phyloP scores from a whole-genome alignment of 2,113 vertebrate genomes.

The Channa maculata region DNA sequence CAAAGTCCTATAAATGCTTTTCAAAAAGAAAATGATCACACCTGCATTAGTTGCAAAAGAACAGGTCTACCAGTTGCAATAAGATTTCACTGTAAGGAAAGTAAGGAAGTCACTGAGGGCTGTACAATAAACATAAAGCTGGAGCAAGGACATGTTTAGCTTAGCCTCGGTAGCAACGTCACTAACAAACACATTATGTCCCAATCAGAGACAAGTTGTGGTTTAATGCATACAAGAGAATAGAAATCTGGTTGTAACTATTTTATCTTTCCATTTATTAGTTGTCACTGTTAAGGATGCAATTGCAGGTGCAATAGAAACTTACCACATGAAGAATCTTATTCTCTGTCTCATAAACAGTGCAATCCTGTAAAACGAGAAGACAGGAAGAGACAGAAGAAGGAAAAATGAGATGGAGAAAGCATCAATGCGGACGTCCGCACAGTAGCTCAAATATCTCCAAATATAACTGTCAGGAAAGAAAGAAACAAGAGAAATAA shows the following conservation, averaged over 20 bases:
- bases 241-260: neutral
- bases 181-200: neutral
- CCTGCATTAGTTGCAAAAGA: neutral
- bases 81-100: neutral
- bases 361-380: slow-evolving; percentile 86
- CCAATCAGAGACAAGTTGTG: too few species aligned
- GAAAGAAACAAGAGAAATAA: slow-evolving; percentile 33
- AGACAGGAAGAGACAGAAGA: slow-evolving; percentile 22
- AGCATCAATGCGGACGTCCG: slow-evolving; percentile 35
- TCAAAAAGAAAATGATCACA: slow-evolving; percentile 1
- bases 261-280: neutral
- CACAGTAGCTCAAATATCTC: slow-evolving; percentile 52
- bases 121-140: neutral
- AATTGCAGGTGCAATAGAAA: slow-evolving; percentile 29
- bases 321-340: slow-evolving; percentile 95
- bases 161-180: neutral
- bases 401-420: slow-evolving; percentile 38
- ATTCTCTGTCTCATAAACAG: slow-evolving; percentile 93
- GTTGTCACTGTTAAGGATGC: neutral
- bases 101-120: neutral
- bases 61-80: neutral
- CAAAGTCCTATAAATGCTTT: neutral
- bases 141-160: neutral
- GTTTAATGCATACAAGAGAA: neutral
- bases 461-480: slow-evolving; percentile 34